A percentile compares a stretch with the other conserved stretches of the same genome.
Evolutionary conservation across 2,888 invertebrate genomes (phyloP).

Genomic region (Caenorhabditis zanzibari): DNA sequence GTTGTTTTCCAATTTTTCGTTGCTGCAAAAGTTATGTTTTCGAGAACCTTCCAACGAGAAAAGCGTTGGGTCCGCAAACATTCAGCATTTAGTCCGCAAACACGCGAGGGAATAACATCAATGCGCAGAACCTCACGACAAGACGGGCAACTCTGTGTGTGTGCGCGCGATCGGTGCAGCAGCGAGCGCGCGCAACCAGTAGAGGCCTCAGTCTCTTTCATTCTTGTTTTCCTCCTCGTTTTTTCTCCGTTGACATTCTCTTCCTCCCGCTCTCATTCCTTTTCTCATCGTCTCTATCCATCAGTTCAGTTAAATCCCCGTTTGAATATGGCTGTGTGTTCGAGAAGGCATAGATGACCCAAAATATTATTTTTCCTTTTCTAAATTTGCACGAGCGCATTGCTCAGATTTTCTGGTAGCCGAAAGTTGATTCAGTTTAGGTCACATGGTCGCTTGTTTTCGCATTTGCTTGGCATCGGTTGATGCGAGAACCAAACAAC

Average conservation of each 20-base stretch:
- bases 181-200: not conserved
- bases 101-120: not conserved
- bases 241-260: conserved; percentile 28
- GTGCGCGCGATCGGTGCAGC: not conserved
- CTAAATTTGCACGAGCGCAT: not conserved
- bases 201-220: not conserved
- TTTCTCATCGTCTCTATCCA: conserved; percentile 2
- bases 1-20: too few species aligned
- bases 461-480: not conserved
- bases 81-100: too few species aligned
- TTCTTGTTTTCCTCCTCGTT: not conserved
- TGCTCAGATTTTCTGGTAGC: not conserved
- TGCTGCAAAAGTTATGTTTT: not conserved
- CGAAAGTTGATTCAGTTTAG: conserved; percentile 20
- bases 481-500: conserved; percentile 2
- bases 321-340: not conserved
- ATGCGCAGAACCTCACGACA: not conserved
- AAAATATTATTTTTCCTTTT: conserved; percentile 4
- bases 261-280: not conserved
- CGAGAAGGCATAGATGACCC: not conserved
- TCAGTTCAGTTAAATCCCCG: not conserved
- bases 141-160: not conserved
- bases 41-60: not conserved
- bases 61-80: not conserved
- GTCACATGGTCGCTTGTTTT: conserved; percentile 42